phyloP scores from a whole-genome alignment of 1,140 invertebrate species.

The Drosophila nikananu region DNA sequence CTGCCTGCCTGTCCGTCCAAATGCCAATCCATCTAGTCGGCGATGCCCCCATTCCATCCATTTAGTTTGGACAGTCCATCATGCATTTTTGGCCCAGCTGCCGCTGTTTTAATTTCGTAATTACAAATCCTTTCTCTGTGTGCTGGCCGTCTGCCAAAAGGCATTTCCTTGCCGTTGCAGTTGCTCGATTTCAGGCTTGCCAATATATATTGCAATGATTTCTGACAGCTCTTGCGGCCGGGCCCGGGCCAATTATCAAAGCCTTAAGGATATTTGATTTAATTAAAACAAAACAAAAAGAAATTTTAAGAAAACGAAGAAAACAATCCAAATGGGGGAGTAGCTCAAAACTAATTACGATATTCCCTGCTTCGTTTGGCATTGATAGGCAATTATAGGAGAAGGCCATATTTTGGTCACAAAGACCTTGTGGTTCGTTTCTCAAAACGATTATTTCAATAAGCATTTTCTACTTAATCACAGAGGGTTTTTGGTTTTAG shows the following conservation, averaged over 20 bases:
- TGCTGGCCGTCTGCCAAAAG: slow-evolving; percentile 59
- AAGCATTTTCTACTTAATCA: background rate
- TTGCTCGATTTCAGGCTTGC: slow-evolving; percentile 35
- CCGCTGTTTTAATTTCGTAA: slow-evolving; percentile 80
- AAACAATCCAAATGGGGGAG: slow-evolving; percentile 1
- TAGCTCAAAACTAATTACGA: slow-evolving; percentile 52
- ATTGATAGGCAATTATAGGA: slow-evolving; percentile 54
- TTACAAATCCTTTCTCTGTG: slow-evolving; percentile 66
- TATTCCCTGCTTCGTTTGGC: slow-evolving; percentile 28
- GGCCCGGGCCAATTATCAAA: slow-evolving; percentile 55
- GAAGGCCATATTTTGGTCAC: slow-evolving; percentile 30
- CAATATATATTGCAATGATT: slow-evolving; percentile 80
- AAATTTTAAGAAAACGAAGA: too few relatives aligned
- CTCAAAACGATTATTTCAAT: slow-evolving; percentile 23
- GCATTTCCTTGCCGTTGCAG: slow-evolving; percentile 22
- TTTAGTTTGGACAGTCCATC: slow-evolving; percentile 78
- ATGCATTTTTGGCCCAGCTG: slow-evolving; percentile 67
- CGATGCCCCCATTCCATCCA: slow-evolving; percentile 52
- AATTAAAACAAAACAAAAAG: slow-evolving; percentile 55
- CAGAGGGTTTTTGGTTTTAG: background rate
- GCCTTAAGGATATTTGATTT: slow-evolving; percentile 60
- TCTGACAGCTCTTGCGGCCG: slow-evolving; percentile 63
- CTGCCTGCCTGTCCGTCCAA: slow-evolving; percentile 30
- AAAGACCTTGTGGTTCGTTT: slow-evolving; percentile 24
- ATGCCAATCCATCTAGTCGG: slow-evolving; percentile 48